A percentile compares a stretch with the other conserved stretches of the same genome.
Conservation (phyloP, 2,797 vertebrate genomes). For the Gila robusta region DNA sequence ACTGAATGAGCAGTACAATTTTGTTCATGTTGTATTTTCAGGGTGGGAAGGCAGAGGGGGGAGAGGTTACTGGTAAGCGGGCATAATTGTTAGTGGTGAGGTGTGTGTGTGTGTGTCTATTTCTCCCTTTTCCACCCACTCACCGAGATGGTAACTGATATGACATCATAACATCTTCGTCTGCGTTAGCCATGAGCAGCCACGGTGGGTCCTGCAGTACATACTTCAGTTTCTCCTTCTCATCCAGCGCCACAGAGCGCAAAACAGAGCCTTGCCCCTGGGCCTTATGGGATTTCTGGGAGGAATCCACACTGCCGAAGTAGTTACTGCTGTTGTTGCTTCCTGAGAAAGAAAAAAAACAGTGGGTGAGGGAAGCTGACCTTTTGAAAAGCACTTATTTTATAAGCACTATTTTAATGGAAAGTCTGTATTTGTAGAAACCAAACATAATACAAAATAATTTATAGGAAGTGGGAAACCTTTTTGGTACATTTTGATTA, state of each 20-base stretch:
- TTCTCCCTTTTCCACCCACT: conserved; percentile 62
- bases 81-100: neutral
- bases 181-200: conserved; percentile 81
- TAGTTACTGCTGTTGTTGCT: conserved; percentile 87
- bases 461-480: neutral
- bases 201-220: conserved; percentile 84
- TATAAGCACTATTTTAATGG: too few species aligned
- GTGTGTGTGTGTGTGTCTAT: too few species aligned
- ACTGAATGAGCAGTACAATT: too few species aligned
- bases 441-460: neutral
- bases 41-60: neutral
- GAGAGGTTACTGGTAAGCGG: conserved; percentile 41
- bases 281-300: conserved; percentile 80
- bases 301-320: conserved; percentile 90
- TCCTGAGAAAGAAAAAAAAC: conserved; percentile 68
- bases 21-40: neutral
- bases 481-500: neutral
- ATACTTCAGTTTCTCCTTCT: conserved; percentile 69
- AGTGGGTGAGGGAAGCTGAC: neutral
- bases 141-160: conserved; percentile 91
- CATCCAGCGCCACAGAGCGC: conserved; percentile 59
- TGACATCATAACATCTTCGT: conserved; percentile 83
- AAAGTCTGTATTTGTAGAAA: neutral
- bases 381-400: neutral
- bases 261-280: conserved; percentile 53